Evolutionary conservation across 2,113 vertebrate species (phyloP).

Genomic region (Marcusenius ussheri): DNA sequence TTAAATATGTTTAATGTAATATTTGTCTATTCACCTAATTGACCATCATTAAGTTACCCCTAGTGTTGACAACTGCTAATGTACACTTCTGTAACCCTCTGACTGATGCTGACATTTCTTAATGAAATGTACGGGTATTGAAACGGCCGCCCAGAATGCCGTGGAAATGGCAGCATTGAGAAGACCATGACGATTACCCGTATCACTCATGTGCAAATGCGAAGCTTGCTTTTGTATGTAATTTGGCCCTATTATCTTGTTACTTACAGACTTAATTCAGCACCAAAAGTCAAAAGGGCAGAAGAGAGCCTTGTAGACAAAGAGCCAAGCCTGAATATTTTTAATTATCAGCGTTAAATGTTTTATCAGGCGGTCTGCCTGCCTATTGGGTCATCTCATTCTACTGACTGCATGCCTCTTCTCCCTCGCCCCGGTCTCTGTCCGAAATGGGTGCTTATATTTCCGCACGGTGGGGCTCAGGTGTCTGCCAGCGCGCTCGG

Average conservation of each 20-base stretch:
- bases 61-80: neutral
- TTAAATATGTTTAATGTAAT: neutral
- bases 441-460: neutral
- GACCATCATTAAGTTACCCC: neutral
- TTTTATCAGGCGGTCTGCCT: neutral
- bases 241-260: neutral
- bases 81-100: neutral
- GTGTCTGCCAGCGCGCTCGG: neutral
- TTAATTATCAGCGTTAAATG: slow-evolving; percentile 9
- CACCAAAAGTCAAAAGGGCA: slow-evolving; percentile 1
- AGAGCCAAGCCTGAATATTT: neutral
- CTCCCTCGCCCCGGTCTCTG: neutral
- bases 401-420: neutral
- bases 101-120: neutral
- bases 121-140: neutral
- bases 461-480: neutral
- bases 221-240: neutral
- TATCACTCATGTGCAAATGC: neutral
- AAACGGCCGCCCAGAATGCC: neutral
- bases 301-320: neutral
- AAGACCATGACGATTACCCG: neutral
- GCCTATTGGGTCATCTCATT: neutral
- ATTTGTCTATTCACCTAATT: neutral
- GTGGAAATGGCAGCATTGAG: neutral
- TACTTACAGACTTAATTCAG: neutral